Evolutionary conservation across 2,797 vertebrate genomes (phyloP).

Genomic region (Decapterus maruadsi): DNA sequence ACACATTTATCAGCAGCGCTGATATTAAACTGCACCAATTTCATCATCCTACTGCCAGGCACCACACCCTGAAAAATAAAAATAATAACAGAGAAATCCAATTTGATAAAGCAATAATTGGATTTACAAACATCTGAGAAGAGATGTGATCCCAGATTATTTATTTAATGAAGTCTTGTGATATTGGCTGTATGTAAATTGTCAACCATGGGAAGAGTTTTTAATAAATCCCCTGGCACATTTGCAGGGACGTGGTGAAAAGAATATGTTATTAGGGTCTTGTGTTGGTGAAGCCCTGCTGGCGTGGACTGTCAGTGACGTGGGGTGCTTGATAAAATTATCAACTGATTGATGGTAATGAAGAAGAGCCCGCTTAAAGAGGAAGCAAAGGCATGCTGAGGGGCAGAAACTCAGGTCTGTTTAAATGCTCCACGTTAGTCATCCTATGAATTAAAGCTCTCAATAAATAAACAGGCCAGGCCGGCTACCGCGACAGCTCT

Average conservation of each 20-base stretch:
- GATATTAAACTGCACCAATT: slow-evolving; percentile 83
- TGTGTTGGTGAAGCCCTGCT: slow-evolving; percentile 59
- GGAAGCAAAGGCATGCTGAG: slow-evolving; percentile 51
- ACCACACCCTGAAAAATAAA: slow-evolving; percentile 74
- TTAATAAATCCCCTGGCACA: slow-evolving; percentile 73
- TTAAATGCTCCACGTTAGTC: slow-evolving; percentile 70
- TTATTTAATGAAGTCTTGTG: slow-evolving; percentile 83
- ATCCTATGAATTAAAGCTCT: slow-evolving; percentile 68
- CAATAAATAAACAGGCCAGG: slow-evolving; percentile 76
- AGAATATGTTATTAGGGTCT: slow-evolving; percentile 72
- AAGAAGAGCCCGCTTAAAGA: slow-evolving; percentile 50
- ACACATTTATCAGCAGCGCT: slow-evolving; percentile 82
- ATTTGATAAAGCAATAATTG: slow-evolving; percentile 86
- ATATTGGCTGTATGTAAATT: slow-evolving; percentile 84
- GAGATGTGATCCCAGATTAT: slow-evolving; percentile 83
- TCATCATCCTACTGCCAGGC: slow-evolving; percentile 74
- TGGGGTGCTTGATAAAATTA: slow-evolving; percentile 77
- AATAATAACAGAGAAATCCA: slow-evolving; percentile 82
- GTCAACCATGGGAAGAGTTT: slow-evolving; percentile 77
- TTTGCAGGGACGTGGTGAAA: slow-evolving; percentile 65
- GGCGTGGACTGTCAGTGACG: slow-evolving; percentile 56
- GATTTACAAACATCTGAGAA: slow-evolving; percentile 84
- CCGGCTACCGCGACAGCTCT: slow-evolving; percentile 65
- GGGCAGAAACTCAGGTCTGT: slow-evolving; percentile 58
- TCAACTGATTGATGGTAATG: slow-evolving; percentile 75